Base-by-base conservation (phyloP, 2,888 invertebrate genomes). In the Coremacera marginata region DNA sequence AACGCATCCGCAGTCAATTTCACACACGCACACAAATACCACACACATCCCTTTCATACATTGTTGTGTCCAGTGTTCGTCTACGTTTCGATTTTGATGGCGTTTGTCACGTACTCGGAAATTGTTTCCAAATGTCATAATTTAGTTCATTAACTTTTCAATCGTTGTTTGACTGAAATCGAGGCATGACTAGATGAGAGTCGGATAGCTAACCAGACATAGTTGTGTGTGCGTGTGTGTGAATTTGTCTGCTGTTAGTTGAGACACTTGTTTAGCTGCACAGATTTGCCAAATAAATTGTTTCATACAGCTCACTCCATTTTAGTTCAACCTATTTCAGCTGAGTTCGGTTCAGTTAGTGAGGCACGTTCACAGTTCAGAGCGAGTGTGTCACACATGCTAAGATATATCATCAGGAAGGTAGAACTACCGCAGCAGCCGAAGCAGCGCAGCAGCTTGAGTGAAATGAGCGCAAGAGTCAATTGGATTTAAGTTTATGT, bases 141-240 rank as follows among this genome's bases (percentile, higher is more conserved):
- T 80, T 82, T 79, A 82, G 79, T 81, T 81, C 80, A 82, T 80
- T 79, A 81, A 81, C 79, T 81, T 82, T 81, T 80, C 72, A 80
- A 78, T 80, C 80, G 78, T 25, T 78, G 75, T 81, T 78, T 77
- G 63, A 34, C 49, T 52, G 73, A 65, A 49, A 68, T 51, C 25
- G 51, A 68, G 68, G 68, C 68, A 51, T 68, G 25, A 51, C 31
- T 25, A 16, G 1, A 25, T 51, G 1, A 22, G 2, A 16, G 9
- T 22, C 8, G 25, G 25, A 3, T 4, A 22, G 22, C 9, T 22
- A 11, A 60, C 57, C 27, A 11, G 11, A 4, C 25, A 11, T 60
- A 19, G 11, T 60, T 19, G 62, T 70, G 16, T 70, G 52, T 62
- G 19, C 44, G 57, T 49, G 51, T 65, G 51, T 27, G 49, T 57